Evolutionary conservation across 2,888 invertebrate species (phyloP).

Genomic region (Conistra vaccinii): DNA sequence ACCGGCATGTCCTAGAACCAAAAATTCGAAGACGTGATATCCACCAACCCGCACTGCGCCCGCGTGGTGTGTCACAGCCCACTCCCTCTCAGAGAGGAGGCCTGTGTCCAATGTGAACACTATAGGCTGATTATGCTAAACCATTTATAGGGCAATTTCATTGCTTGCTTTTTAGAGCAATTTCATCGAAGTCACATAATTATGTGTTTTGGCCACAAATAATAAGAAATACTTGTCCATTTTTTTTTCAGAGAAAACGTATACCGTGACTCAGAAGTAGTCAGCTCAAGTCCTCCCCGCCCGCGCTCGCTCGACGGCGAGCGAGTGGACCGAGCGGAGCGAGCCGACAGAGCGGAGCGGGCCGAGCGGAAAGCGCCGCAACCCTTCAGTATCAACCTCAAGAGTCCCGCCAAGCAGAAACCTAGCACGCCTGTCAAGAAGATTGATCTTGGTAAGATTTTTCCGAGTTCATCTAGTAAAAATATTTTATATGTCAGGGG

Average conservation of each 20-base stretch:
- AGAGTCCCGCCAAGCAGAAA: slow-evolving; percentile 81
- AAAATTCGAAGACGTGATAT: no score
- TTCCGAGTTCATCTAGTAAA: neutral
- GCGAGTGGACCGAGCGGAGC: slow-evolving; percentile 32
- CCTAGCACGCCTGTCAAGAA: slow-evolving; percentile 85
- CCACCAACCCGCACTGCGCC: neutral
- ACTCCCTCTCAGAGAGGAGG: neutral
- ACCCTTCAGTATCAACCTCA: slow-evolving; percentile 81
- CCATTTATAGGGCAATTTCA: no score
- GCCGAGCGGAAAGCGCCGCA: slow-evolving; percentile 47
- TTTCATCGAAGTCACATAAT: neutral
- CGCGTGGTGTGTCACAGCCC: no score
- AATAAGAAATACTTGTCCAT: neutral
- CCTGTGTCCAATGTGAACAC: neutral
- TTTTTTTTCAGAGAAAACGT: slow-evolving; percentile 85
- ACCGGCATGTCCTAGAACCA: no score
- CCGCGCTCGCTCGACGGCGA: slow-evolving; percentile 56
- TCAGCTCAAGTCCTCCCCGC: slow-evolving; percentile 80
- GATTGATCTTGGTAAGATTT: slow-evolving; percentile 88
- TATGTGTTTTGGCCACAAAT: neutral
- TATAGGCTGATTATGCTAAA: no score
- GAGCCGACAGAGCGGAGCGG: slow-evolving; percentile 40
- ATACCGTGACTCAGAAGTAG: slow-evolving; percentile 87
- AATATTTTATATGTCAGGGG: neutral
- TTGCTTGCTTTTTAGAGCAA: neutral